Conservation (phyloP, 2,113 vertebrate genomes). For the Menura novaehollandiae region DNA sequence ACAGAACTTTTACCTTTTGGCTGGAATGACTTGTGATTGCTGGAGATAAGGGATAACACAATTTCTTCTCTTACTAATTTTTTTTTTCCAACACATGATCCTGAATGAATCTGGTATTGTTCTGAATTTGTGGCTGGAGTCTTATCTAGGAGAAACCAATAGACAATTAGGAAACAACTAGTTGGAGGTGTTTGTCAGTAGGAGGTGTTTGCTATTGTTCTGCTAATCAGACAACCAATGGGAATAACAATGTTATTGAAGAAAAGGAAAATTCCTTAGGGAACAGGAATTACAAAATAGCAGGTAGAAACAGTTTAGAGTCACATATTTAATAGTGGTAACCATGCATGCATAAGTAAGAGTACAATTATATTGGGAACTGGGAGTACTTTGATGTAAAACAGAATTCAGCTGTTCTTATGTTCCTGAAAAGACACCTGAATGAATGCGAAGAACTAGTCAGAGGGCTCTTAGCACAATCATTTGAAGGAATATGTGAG, state of each 20-base stretch:
- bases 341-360: background rate
- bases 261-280: background rate
- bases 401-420: background rate
- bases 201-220: background rate
- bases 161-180: background rate
- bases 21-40: background rate
- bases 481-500: background rate
- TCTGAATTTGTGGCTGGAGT: background rate
- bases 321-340: background rate
- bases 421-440: background rate
- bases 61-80: background rate
- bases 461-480: background rate
- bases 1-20: background rate
- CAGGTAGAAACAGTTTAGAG: background rate
- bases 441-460: background rate
- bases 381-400: background rate
- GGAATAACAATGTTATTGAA: background rate
- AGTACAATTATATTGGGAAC: background rate
- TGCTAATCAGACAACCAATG: background rate
- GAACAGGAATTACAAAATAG: background rate
- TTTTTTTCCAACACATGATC: background rate
- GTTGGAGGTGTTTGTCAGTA: background rate
- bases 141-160: background rate
- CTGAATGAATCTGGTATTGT: background rate
- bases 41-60: background rate